A percentile compares a stretch with the other conserved stretches of the same genome.
phyloP scores from a whole-genome alignment of 2,113 vertebrate genomes.

The Calyptomena viridis region DNA sequence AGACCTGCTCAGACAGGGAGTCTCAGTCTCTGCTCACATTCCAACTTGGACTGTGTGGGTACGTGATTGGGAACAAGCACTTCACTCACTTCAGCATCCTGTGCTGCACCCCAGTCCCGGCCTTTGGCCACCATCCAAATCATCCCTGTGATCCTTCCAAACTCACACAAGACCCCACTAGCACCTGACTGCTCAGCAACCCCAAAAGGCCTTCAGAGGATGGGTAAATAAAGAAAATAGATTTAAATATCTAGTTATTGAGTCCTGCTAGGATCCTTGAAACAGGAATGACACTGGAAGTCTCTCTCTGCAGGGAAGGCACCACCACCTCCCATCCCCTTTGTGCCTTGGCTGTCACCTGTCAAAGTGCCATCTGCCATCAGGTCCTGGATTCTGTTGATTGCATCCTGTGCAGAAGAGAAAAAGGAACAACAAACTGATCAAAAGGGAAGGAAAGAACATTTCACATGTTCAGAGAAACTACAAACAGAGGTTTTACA shows the following conservation, averaged over 20 bases:
- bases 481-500: neutral
- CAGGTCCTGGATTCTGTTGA: slow-evolving; percentile 90
- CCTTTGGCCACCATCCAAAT: neutral
- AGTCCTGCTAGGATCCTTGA: neutral
- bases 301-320: neutral
- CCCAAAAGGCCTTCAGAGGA: neutral
- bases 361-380: slow-evolving; percentile 89
- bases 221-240: neutral
- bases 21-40: neutral
- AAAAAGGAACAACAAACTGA: neutral
- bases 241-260: neutral
- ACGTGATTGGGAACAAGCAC: neutral
- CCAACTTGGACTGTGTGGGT: neutral
- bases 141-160: neutral
- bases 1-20: neutral
- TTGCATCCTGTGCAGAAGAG: slow-evolving; percentile 81
- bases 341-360: slow-evolving; percentile 73
- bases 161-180: neutral
- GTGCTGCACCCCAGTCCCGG: rapidly evolving
- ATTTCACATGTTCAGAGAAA: neutral
- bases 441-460: neutral
- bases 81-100: neutral
- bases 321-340: neutral
- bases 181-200: neutral
- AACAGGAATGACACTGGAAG: neutral